A percentile compares a stretch with the other conserved stretches of the same genome.
phyloP scores from a whole-genome alignment of 2,113 vertebrate genomes.

The Gadus chalcogrammus region DNA sequence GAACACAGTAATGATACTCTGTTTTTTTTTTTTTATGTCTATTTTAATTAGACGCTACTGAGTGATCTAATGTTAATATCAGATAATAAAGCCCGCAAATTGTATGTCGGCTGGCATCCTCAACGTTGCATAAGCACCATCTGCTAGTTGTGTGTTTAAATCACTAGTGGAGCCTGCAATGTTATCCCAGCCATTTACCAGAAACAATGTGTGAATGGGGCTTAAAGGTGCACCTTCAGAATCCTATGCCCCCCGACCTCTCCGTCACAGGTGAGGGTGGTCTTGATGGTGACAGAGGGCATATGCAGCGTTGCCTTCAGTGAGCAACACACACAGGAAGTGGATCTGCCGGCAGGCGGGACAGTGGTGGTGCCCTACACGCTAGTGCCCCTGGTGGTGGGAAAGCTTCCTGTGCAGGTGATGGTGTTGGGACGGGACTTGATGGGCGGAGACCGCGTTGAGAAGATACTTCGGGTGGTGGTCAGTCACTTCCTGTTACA shows the following conservation, averaged over 20 bases:
- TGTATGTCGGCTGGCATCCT: no score
- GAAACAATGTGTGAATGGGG: no score
- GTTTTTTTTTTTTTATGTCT: no score
- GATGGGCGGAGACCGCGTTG: slow-evolving; percentile 60
- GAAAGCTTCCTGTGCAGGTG: slow-evolving; percentile 69
- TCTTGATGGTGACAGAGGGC: slow-evolving; percentile 68
- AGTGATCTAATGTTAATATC: no score
- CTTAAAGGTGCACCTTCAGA: no score
- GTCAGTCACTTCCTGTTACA: slow-evolving; percentile 47
- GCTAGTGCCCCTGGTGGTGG: slow-evolving; percentile 68
- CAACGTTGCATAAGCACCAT: no score
- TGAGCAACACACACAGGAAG: slow-evolving; percentile 53
- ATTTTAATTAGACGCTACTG: no score
- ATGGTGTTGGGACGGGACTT: slow-evolving; percentile 44
- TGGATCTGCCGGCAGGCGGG: slow-evolving; percentile 44
- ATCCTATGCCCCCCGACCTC: not conserved
- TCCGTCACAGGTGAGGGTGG: slow-evolving; percentile 67
- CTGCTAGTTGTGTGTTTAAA: no score
- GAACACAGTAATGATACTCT: no score
- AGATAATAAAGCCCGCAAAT: no score
- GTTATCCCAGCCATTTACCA: no score
- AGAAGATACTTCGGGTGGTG: slow-evolving; percentile 69
- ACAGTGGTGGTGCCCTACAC: slow-evolving; percentile 67
- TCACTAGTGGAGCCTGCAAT: no score
- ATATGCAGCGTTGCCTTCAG: slow-evolving; percentile 74